Evolutionary conservation across 2,888 invertebrate genomes (phyloP), one percentile per base, ranked within the genome.

Genomic region (Xanthia icteritia): DNA sequence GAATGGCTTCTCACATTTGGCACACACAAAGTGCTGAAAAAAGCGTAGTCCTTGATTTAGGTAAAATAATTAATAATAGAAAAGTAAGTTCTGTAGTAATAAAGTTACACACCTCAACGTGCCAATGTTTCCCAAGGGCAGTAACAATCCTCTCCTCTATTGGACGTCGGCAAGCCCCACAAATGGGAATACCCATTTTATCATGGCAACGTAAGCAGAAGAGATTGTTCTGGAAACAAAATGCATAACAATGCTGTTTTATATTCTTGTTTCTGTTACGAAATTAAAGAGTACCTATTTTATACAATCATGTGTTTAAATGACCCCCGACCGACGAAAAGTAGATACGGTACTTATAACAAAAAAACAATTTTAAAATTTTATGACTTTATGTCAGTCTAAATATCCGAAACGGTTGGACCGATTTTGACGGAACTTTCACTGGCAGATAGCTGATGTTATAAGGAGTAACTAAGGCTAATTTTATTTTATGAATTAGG

Each of bases 131-230:
- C 48, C 99, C 99, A 48, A 99, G 97, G 20, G 99, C 99, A 54
- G 99, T 99, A 17, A 99, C 99, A 48, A 99, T 99, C 80, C 99
- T 97, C 94, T 99, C 99, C 94, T 99, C 99, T 87, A 99, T 99
- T 1, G 99, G 99, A 48, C 99, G 98, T 72, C 99, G 98, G 94
- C 99, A 99, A 72, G 99, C 99, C 51, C 99, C 99, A 94, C 99
- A 99, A 89, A 99, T 99, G n/a, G 99, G 99, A 85, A 99, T 99
- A 48, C 99, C 99, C 99, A 99, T 99, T 97, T 99, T 99, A 95
- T 99, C 99, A 93, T 99, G 99, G 93, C 99, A 99, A 74, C 99
- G 98, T 86, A 99, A 97, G 93, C 99, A 99, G 95, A 99, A 99
- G 75, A 99, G 96, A 91, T 99, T 99, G 93, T 99, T 99, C 98